These are phyloP conservation scores for Glaucopsyche alexis DNA, from an alignment of 2,888 invertebrate species.

Conservation along the genomic window DNA sequence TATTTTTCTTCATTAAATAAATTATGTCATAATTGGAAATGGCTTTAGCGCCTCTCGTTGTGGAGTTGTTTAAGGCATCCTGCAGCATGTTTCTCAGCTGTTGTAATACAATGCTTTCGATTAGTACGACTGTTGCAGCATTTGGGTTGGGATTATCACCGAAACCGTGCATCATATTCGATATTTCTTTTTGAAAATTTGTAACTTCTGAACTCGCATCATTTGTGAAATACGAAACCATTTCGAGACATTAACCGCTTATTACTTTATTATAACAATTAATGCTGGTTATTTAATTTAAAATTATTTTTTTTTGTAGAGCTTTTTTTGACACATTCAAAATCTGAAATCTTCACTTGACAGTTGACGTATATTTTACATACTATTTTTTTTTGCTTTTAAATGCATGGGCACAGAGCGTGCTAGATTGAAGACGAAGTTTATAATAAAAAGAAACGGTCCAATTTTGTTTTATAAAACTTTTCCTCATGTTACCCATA, in stretches of 20 bases:
- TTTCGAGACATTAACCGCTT: slow-evolving; percentile 37
- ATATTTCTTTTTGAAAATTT: slow-evolving; percentile 85
- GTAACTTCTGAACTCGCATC: slow-evolving; percentile 48
- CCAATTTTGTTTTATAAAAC: too few relatives aligned
- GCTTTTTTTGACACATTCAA: background rate
- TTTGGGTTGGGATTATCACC: slow-evolving; percentile 92
- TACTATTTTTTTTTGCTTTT: too few relatives aligned
- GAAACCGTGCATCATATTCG: slow-evolving; percentile 95
- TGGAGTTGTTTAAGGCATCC: slow-evolving; percentile 85
- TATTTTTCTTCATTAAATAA: slow-evolving; percentile 90
- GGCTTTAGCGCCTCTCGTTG: slow-evolving; percentile 81
- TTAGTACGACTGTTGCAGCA: slow-evolving; percentile 88
- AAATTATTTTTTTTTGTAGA: background rate
- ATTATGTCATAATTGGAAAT: slow-evolving; percentile 84
- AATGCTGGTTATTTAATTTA: background rate
- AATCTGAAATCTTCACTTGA: too few relatives aligned
- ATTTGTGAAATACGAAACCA: slow-evolving; percentile 66
- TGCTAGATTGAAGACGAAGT: too few relatives aligned
- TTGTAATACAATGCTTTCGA: slow-evolving; percentile 90
- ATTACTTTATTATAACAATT: background rate
- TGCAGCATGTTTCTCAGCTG: slow-evolving; percentile 89
- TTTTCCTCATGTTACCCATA: too few relatives aligned
- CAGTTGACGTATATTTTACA: too few relatives aligned
- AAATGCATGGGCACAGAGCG: too few relatives aligned
- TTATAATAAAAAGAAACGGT: too few relatives aligned